Evolutionary conservation across 2,888 invertebrate species (phyloP).

Genomic region (Bimastos eiseni): DNA sequence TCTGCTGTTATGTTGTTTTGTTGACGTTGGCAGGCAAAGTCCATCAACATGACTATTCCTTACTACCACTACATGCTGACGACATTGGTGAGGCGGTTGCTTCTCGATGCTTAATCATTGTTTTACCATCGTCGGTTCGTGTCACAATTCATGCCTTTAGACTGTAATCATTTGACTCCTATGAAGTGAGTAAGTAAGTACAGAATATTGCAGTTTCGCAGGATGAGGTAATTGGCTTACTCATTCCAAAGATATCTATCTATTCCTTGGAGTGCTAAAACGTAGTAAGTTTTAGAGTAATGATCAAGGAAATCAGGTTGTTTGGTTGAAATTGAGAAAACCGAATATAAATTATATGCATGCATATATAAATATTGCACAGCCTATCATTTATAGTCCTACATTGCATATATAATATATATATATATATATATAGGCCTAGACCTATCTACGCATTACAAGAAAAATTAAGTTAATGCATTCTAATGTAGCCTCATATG

Average conservation of each 20-base stretch:
- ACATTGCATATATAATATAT: too few species aligned
- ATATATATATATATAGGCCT: too few species aligned
- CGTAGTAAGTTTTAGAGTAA: not conserved
- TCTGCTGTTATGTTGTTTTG: too few species aligned
- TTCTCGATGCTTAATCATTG: not conserved
- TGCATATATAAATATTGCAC: too few species aligned
- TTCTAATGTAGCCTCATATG: not conserved
- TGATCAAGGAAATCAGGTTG: not conserved
- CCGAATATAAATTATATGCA: too few species aligned
- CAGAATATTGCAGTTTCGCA: not conserved
- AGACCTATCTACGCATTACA: too few species aligned
- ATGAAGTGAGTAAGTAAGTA: not conserved
- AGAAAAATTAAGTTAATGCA: not conserved
- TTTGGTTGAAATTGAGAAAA: not conserved
- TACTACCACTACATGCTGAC: constrained; percentile 93
- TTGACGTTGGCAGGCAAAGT: constrained; percentile 75
- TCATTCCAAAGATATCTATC: not conserved
- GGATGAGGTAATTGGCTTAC: not conserved
- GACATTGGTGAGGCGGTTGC: constrained; percentile 67
- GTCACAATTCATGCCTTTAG: not conserved
- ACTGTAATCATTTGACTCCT: not conserved
- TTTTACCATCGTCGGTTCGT: not conserved
- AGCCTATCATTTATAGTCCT: too few species aligned
- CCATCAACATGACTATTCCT: constrained; percentile 93
- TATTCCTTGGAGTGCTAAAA: not conserved